phyloP scores from a whole-genome alignment of 1,140 invertebrate genomes.

The Drosophila ercepeae region DNA sequence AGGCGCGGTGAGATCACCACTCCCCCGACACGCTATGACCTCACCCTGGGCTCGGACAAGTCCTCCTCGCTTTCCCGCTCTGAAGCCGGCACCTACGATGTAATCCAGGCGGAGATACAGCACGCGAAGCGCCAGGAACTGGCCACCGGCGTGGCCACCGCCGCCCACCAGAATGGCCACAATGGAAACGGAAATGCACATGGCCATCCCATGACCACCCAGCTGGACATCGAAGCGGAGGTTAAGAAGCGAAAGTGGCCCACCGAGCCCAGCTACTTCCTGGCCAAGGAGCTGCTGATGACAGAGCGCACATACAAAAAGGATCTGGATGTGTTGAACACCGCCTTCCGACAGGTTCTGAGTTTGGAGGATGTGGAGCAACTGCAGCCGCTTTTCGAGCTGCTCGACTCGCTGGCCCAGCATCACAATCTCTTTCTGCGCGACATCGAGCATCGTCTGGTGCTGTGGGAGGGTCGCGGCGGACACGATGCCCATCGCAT shows the following conservation, averaged over 20 bases:
- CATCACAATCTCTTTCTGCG: slow-evolving; percentile 86
- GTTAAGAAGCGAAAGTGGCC: slow-evolving; percentile 86
- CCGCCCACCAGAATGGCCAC: slow-evolving; percentile 54
- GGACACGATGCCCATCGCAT: slow-evolving; percentile 85
- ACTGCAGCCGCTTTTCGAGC: slow-evolving; percentile 79
- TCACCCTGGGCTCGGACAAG: slow-evolving; percentile 81
- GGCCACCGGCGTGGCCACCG: slow-evolving; percentile 67
- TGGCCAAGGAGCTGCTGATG: slow-evolving; percentile 97
- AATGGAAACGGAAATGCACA: slow-evolving; percentile 47
- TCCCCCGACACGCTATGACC: slow-evolving; percentile 74
- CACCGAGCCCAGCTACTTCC: slow-evolving; percentile 94
- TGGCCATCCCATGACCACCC: slow-evolving; percentile 19
- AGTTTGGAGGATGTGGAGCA: slow-evolving; percentile 81
- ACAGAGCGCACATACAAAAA: slow-evolving; percentile 98
- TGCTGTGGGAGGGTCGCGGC: slow-evolving; percentile 84
- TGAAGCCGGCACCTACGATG: slow-evolving; percentile 82
- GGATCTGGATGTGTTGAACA: slow-evolving; percentile 95
- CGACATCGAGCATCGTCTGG: slow-evolving; percentile 85
- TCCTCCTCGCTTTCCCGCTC: slow-evolving; percentile 82
- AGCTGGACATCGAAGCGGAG: slow-evolving; percentile 63
- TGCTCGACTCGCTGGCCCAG: slow-evolving; percentile 86
- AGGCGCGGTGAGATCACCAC: slow-evolving; percentile 75
- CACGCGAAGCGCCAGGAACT: slow-evolving; percentile 77
- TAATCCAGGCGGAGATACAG: slow-evolving; percentile 81
- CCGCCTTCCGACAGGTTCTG: slow-evolving; percentile 89